Conservation (phyloP, 2,797 vertebrate species). For the Acipenser ruthenus region DNA sequence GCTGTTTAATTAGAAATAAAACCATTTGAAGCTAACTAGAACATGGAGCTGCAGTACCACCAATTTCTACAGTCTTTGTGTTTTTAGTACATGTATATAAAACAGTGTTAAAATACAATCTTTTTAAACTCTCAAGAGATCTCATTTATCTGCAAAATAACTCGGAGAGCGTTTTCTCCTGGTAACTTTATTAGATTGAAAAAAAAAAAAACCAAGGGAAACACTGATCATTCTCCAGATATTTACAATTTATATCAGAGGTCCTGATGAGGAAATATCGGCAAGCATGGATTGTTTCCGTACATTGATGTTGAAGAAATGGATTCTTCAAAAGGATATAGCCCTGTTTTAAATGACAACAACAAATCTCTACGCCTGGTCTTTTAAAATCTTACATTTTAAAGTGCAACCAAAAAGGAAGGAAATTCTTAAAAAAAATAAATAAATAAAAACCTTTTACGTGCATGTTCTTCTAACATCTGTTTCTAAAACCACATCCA, state of each 20-base stretch:
- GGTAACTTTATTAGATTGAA: slow-evolving; percentile 42
- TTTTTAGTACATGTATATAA: slow-evolving; percentile 38
- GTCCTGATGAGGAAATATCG: slow-evolving; percentile 19
- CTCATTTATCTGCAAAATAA: too few species aligned
- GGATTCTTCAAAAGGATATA: too few species aligned
- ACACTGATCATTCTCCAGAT: slow-evolving; percentile 3
- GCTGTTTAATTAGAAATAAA: slow-evolving; percentile 35
- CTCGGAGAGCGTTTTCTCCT: background rate
- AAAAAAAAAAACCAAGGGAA: slow-evolving; percentile 32
- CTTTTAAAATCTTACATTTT: too few species aligned
- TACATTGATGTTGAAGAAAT: too few species aligned
- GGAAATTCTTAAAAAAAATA: too few species aligned
- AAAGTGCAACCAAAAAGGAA: too few species aligned
- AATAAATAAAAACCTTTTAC: too few species aligned
- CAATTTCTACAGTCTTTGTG: slow-evolving; percentile 40
- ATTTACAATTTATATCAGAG: too few species aligned
- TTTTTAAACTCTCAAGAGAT: slow-evolving; percentile 12
- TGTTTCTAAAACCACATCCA: too few species aligned
- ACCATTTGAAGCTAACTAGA: slow-evolving; percentile 41
- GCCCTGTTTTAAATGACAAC: too few species aligned
- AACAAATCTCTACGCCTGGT: too few species aligned
- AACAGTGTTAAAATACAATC: slow-evolving; percentile 43
- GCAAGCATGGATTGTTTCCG: slow-evolving; percentile 20
- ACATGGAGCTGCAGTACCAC: slow-evolving; percentile 33
- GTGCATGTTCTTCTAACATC: too few species aligned